Percentiles rank a stretch among this genome's conserved stretches.
phyloP scores from a whole-genome alignment of 1,140 invertebrate genomes.

The Battus philenor region DNA sequence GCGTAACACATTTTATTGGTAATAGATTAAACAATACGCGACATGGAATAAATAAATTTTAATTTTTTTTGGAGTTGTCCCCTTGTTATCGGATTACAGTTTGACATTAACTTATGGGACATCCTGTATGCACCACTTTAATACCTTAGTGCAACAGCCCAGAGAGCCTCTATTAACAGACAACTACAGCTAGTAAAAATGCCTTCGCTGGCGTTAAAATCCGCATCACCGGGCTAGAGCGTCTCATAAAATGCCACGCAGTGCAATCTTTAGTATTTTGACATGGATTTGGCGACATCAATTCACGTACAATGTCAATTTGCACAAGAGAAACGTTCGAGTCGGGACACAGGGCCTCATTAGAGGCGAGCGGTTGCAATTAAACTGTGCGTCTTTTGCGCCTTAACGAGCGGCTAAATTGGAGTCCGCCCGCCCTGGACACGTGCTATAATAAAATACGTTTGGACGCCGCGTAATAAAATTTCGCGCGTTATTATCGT shows the following conservation, averaged over 20 bases:
- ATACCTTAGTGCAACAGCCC: too few relatives aligned
- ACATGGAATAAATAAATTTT: too few relatives aligned
- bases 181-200: too few relatives aligned
- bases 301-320: slow-evolving; percentile 69
- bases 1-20: too few relatives aligned
- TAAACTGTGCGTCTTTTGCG: slow-evolving; percentile 68
- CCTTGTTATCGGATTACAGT: too few relatives aligned
- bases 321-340: slow-evolving; percentile 50
- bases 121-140: too few relatives aligned
- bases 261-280: slow-evolving; percentile 32
- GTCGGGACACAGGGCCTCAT: slow-evolving; percentile 59
- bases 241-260: slow-evolving; percentile 13
- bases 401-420: slow-evolving; percentile 66
- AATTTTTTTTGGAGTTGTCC: too few relatives aligned
- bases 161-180: too few relatives aligned
- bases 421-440: slow-evolving; percentile 48
- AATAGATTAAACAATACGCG: too few relatives aligned
- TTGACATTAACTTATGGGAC: too few relatives aligned
- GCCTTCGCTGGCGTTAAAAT: too few relatives aligned
- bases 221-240: too few relatives aligned
- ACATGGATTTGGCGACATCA: slow-evolving; percentile 49
- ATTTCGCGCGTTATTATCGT: slow-evolving; percentile 33
- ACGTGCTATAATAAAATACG: slow-evolving; percentile 48
- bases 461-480: slow-evolving; percentile 38
- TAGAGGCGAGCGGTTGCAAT: slow-evolving; percentile 67